Evolutionary conservation across 2,113 vertebrate species (phyloP), one percentile per base, ranked within the genome.

Genomic region (Podarcis muralis): DNA sequence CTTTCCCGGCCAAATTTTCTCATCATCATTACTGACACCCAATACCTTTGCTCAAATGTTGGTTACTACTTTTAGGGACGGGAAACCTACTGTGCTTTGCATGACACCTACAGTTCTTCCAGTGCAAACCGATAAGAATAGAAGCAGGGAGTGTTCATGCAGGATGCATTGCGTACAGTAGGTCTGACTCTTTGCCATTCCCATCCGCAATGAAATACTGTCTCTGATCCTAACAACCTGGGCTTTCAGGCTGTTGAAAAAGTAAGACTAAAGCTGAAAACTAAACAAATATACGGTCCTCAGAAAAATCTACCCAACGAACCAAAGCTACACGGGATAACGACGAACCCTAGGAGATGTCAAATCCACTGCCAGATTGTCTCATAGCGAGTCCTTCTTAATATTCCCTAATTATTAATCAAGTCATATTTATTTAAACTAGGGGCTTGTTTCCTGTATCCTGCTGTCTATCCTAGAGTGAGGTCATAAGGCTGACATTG

Each of bases 1-100:
- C 84, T 90, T 94, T 90, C 35, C n/a, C 74, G 71, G 92, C 83
- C 91, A 90, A 95, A 78, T 86, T 92, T 94, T 92, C 90, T 91
- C 87, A 87, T 92, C 88, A 69, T 74, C 88, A 9, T 90, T 89
- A 23, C 71, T 76, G 93, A 92, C 91, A 95, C 77, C 85, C 81
- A 88, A 95, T 95, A 76, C 89, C 92, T 90, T 77, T 90, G 59
- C 89, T 91, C 71, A 18, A 79, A 5, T 27, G 86, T 71, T 48
- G 32, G 72, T 77, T 91, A 66, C 94, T 94, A 53, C 93, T 93
- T 95, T 78, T 91, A 93, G 85, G 79, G 82, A 91, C 83, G 77
- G 91, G 87, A 89, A 87, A 93, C 84, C 9, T 79, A 57, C 68
- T 62, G 78, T 62, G 40, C 32, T 91, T 37, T 74, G 57, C 77